Base-by-base conservation (phyloP, 1,140 invertebrate genomes). In the Bombus turneri region DNA sequence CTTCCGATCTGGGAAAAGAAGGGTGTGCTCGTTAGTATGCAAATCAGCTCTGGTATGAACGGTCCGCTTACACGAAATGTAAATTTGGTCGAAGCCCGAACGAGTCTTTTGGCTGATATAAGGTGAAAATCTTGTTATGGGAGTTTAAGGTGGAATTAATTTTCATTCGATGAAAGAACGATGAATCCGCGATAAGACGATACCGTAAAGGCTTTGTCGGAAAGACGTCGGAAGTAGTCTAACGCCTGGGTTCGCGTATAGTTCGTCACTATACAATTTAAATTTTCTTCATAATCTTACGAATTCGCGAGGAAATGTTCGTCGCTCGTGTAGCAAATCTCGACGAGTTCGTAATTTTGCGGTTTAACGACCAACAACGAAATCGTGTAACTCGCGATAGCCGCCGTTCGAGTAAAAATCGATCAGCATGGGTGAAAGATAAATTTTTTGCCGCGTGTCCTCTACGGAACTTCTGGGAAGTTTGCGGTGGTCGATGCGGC, bases 71-170 rank as follows among this genome's bases (percentile, higher is more conserved):
- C 64, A 74, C 62, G 74, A 62, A 31, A 83, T 69, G 74, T 53
- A 78, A 84, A 84, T 78, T 71, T 22, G 10, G 41, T 43, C 69
- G 72, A n/a, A 47, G 41, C 1, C 39, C 34, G 12, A 43, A n/a
- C 18, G 31, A 34, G 31, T 66, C 57, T n/a, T 59, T 62, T 39
- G 37, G 6, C 74, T 25, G 43, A 71, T 71, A 62, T 47, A 72
- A 71, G 31, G 43, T 12, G 75, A 62, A 57, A 84, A 71, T 78
- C 82, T 75, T 84, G 73, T 84, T 72, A 78, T 41, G 76, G 15
- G 59, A 73, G 59, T 66, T 81, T 66, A 41, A 81, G 43, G 31
- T 13, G 34, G 77, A 85, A 85, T 85, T 85, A 85, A 85, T 85
- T 85, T 73, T n/a, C 25, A 28, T 62, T 53, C 41, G 81, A 76